These are phyloP conservation scores for Porites lutea DNA, from an alignment of 64 coral and sea anemone genomes.

Conservation along the genomic window DNA sequence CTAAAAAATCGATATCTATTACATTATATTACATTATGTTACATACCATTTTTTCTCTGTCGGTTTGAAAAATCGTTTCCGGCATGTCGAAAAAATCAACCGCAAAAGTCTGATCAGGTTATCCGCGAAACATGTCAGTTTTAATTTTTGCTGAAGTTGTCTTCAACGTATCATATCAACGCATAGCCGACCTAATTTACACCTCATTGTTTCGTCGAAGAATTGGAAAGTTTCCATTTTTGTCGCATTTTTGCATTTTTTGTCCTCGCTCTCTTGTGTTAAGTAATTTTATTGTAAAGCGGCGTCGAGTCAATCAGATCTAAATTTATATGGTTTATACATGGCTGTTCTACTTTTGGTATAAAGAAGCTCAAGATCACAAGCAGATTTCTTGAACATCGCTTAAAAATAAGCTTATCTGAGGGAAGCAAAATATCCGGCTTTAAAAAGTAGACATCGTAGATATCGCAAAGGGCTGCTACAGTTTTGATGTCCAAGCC, in stretches of 20 bases:
- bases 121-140: not conserved
- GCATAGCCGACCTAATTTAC: too few relatives aligned
- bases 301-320: not conserved
- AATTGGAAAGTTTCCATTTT: constrained; percentile 29
- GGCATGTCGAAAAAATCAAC: not conserved
- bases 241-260: not conserved
- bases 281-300: constrained; percentile 5
- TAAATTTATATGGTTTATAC: not conserved
- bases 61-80: not conserved
- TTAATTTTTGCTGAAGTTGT: too few relatives aligned
- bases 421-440: not conserved
- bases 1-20: too few relatives aligned
- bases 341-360: too few relatives aligned
- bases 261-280: not conserved
- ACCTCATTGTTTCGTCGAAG: too few relatives aligned
- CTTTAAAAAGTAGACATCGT: not conserved
- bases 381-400: not conserved
- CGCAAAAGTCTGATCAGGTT: not conserved
- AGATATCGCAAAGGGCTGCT: not conserved
- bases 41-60: too few relatives aligned
- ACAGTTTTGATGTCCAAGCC: not conserved
- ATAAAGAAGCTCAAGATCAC: not conserved
- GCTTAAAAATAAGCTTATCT: not conserved
- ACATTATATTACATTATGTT: too few relatives aligned
- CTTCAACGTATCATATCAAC: too few relatives aligned